Evolutionary conservation across 2,888 invertebrate genomes (phyloP), one percentile per base, ranked within the genome.

Genomic region (Stenotaenia linearis): DNA sequence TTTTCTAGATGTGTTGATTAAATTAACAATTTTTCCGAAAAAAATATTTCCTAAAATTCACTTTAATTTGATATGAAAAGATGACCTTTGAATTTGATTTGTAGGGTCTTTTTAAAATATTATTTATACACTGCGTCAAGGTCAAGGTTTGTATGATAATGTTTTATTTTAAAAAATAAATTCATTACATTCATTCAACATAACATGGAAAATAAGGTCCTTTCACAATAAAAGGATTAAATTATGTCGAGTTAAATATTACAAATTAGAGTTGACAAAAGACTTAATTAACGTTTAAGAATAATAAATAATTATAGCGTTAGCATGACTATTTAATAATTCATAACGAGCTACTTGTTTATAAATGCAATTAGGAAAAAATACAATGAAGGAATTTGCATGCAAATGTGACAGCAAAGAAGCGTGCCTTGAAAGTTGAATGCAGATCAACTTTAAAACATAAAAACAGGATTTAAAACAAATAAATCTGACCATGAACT

Each of bases 31-130:
- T 7, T 40, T 56, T 56, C 9, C 15, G 21, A 28, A 69, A 25
- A 69, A 69, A 69, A 25, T 61, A 25, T 61, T 25, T 25, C 61
- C 3, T 9, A 61, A 61, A 23, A 23, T 25, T 2, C 9, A 15
- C 23, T 69, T 69, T 69, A 28, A 69, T 69, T 69, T 15, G 25
- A 69, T 69, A 9, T 50, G 50, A 50, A 69, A 69, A 69, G 9
- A 69, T 28, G 69, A 69, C 69, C 69, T 69, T 69, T 69, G 69
- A 69, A 28, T 69, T 69, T 69, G 25, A 69, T 28, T 50, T 28
- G 12, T 28, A 28, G n/a, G 25, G 69, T 69, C 28, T 28, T 69
- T 69, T 69, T 69, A 23, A 69, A 69, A 69, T 10, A 28, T 69
- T 28, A 69, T 28, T 69, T 28, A 69, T 28, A 69, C 69, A 28